A percentile compares a stretch with the other conserved stretches of the same genome.
phyloP scores from a whole-genome alignment of 2,797 vertebrate species.

The Gadopsis bispinosus region DNA sequence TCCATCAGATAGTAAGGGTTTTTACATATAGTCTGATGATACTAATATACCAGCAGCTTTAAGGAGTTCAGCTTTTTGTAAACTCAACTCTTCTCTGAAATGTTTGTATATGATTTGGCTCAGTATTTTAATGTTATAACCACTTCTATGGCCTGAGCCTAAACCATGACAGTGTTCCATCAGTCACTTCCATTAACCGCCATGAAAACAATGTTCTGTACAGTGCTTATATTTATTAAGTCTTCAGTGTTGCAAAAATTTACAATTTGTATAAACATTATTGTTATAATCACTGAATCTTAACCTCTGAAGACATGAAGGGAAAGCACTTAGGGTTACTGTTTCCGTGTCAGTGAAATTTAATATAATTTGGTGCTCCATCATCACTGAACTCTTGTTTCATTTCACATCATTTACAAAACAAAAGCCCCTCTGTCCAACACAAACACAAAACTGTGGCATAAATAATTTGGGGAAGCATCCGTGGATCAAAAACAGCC shows the following conservation, averaged over 20 bases:
- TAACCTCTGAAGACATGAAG: slow-evolving; percentile 62
- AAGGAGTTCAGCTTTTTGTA: not conserved
- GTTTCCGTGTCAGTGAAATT: slow-evolving; percentile 53
- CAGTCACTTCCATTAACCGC: slow-evolving; percentile 10
- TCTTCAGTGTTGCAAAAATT: slow-evolving; percentile 82
- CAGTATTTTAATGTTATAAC: not conserved
- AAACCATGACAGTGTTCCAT: not conserved
- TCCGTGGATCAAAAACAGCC: slow-evolving; percentile 40
- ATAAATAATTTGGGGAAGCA: slow-evolving; percentile 53
- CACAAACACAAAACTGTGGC: slow-evolving; percentile 48
- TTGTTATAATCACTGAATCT: slow-evolving; percentile 63
- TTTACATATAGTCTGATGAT: not conserved
- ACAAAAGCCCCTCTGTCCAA: slow-evolving; percentile 24
- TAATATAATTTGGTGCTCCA: slow-evolving; percentile 47
- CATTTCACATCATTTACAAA: slow-evolving; percentile 50
- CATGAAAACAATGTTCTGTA: slow-evolving; percentile 53
- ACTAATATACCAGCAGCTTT: not conserved
- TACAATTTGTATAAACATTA: slow-evolving; percentile 82
- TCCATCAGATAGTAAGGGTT: not conserved
- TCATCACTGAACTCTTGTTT: slow-evolving; percentile 33
- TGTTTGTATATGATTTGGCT: not conserved
- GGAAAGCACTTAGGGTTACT: slow-evolving; percentile 65
- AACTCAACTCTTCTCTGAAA: not conserved
- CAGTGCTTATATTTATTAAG: slow-evolving; percentile 82
- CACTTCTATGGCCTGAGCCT: not conserved